phyloP scores from a whole-genome alignment of 2,113 vertebrate species.

The Ceyx cyanopectus region DNA sequence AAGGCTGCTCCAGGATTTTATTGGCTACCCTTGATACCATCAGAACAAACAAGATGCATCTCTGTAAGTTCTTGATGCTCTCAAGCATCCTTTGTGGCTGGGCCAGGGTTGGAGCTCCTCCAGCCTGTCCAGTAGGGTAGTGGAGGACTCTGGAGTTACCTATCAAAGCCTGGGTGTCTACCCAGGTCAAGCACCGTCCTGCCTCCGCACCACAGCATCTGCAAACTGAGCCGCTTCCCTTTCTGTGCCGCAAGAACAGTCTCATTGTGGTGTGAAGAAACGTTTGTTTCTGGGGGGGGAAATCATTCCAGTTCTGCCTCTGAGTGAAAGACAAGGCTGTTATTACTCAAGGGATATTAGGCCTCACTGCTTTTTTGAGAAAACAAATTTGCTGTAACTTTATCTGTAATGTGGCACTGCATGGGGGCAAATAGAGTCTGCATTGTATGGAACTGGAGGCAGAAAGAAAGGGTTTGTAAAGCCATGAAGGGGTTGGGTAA shows the following conservation, averaged over 20 bases:
- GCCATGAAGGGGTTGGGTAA: constrained; percentile 85
- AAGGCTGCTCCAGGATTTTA: constrained; percentile 22
- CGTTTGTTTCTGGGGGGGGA: constrained; percentile 86
- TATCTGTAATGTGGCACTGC: constrained; percentile 95
- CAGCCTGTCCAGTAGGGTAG: constrained; percentile 75
- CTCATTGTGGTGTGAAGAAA: constrained; percentile 84
- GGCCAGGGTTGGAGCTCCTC: constrained; percentile 69
- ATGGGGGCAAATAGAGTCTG: constrained; percentile 91
- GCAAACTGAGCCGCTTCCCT: constrained; percentile 84
- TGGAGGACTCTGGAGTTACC: constrained; percentile 82
- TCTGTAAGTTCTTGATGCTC: constrained; percentile 68
- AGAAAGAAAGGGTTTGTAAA: constrained; percentile 87
- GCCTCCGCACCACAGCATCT: constrained; percentile 86
- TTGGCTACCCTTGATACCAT: constrained; percentile 49
- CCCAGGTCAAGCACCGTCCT: constrained; percentile 80
- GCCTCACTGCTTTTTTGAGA: constrained; percentile 94
- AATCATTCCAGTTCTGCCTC: constrained; percentile 84
- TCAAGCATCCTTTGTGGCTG: constrained; percentile 62
- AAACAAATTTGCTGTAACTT: constrained; percentile 99
- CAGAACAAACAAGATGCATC: constrained; percentile 48
- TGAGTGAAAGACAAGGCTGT: constrained; percentile 91
- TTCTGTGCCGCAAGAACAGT: constrained; percentile 83
- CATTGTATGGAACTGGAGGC: constrained; percentile 86
- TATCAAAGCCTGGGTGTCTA: constrained; percentile 77
- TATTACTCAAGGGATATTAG: constrained; percentile 90